Evolutionary conservation across 2,888 invertebrate genomes (phyloP).

Genomic region (Stomorhina lunata): DNA sequence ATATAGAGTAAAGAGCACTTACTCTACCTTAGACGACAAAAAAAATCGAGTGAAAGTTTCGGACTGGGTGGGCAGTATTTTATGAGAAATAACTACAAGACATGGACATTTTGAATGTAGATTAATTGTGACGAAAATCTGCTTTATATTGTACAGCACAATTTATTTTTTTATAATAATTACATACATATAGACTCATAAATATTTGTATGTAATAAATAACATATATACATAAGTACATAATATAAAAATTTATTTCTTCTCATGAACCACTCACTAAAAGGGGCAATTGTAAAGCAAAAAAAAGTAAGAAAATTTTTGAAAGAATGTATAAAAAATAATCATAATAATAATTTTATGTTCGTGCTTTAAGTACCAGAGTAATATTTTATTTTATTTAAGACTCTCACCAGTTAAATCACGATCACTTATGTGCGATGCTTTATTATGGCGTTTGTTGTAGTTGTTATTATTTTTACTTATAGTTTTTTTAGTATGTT

Average conservation of each 20-base stretch:
- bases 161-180: too few relatives aligned
- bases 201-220: neutral
- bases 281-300: constrained; percentile 12
- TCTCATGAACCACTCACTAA: constrained; percentile 59
- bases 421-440: constrained; percentile 56
- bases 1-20: constrained; percentile 9
- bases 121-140: constrained; percentile 65
- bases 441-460: neutral
- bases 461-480: neutral
- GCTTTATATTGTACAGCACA: constrained; percentile 32
- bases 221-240: constrained; percentile 2
- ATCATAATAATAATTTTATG: constrained; percentile 59
- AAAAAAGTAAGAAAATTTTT: neutral
- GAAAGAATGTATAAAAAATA: constrained; percentile 29
- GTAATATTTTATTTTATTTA: constrained; percentile 62
- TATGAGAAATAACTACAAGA: neutral
- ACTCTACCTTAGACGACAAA: neutral
- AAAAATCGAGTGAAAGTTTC: constrained; percentile 58
- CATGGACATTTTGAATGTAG: constrained; percentile 62
- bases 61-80: constrained; percentile 49
- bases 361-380: constrained; percentile 64
- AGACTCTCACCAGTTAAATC: constrained; percentile 66
- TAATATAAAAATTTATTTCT: constrained; percentile 33
- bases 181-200: neutral
- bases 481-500: constrained; percentile 19